Base-by-base conservation (phyloP, 2,113 vertebrate genomes). In the Desmodus rotundus region DNA sequence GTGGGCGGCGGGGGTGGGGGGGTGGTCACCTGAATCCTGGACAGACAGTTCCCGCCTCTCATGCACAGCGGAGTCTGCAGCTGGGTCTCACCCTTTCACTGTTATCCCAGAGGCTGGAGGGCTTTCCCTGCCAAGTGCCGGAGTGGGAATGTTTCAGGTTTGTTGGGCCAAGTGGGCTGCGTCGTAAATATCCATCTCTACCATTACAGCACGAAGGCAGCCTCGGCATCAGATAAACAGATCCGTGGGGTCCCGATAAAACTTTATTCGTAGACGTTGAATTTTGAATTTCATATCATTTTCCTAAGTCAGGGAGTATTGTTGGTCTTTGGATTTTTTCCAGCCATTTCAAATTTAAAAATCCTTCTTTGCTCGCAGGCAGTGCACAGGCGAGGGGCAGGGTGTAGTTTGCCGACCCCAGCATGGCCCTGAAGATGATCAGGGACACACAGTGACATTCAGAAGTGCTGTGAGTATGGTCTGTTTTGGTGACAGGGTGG, bases 101-200 rank as follows among this genome's bases (percentile, higher is more conserved):
- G 11, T 22, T 67, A 33, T 19, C 24, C 50, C 19, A 50, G 82
- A 91, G 17, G 11, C 20, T 16, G 16, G 33, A 14, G 70, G 10
- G 28, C 14, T 15, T 70, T 67, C 52, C n/a, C 45, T 52, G 31
- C 8, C 43, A 45, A 63, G 4, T 22, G 3, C 14, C 45, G 26
- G 9, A 14, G 0, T 2, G 7, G 26, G 20, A 26, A 5, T 28
- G 43, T 41, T 28, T 50, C 50, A 43, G 26, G 5, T 4, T 54
- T 1, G 10, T 22, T 63, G 45, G 67, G 24, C 63, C 89, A 45
- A 14, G 26, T 17, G 28, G 28, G 8, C 54, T 70, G 31, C 77
- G 11, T 33, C 31, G 0, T 54, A 77, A 56, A 4, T 43, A 4
- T 0, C 24, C 11, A 26, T 4, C 17, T n/a, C 15, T 36, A 0